These are phyloP conservation scores for Bathynomus jamesi DNA, from an alignment of 1,140 invertebrate species.

Conservation along the genomic window DNA sequence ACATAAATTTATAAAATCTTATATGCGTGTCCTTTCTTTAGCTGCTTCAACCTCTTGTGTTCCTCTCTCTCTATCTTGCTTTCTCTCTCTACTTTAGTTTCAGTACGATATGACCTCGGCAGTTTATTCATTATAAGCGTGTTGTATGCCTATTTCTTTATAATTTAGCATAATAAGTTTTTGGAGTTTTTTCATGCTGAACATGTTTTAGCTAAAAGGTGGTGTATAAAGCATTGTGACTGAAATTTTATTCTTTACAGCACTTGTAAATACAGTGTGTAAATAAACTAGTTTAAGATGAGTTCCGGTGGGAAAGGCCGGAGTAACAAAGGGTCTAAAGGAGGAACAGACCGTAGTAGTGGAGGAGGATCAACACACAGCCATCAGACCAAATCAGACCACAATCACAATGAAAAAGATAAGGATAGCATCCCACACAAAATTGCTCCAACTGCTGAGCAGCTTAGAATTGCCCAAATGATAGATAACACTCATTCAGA, in stretches of 20 bases:
- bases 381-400: slow-evolving; percentile 20
- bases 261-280: slow-evolving; percentile 36
- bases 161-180: too few species aligned
- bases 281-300: slow-evolving; percentile 35
- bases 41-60: too few species aligned
- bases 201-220: too few species aligned
- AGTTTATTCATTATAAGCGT: too few species aligned
- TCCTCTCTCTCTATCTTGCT: too few species aligned
- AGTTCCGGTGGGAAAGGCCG: slow-evolving; percentile 30
- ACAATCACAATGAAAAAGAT: slow-evolving; percentile 20
- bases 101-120: too few species aligned
- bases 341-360: neutral
- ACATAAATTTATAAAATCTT: too few species aligned
- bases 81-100: too few species aligned
- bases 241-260: slow-evolving; percentile 20
- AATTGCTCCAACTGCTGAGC: slow-evolving; percentile 30
- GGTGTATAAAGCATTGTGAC: too few species aligned
- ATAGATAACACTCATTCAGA: slow-evolving; percentile 26
- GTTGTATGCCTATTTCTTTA: too few species aligned
- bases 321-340: neutral
- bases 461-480: slow-evolving; percentile 30
- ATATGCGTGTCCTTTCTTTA: too few species aligned
- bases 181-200: too few species aligned
- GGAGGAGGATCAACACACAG: slow-evolving; percentile 14
- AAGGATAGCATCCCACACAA: slow-evolving; percentile 16